Base-by-base conservation (phyloP, 1,140 invertebrate genomes). In the Halesus radiatus region DNA sequence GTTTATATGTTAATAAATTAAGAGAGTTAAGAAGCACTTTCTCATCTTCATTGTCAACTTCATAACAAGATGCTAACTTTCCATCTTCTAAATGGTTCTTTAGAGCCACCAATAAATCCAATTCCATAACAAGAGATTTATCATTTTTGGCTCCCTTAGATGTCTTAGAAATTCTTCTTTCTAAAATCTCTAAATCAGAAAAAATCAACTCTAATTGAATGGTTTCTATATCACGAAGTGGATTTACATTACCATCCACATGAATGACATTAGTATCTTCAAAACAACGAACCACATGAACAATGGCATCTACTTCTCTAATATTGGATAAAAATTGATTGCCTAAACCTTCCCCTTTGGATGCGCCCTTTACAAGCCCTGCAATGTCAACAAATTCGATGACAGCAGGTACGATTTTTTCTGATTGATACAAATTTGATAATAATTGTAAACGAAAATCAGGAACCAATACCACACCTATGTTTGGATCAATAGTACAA, bases 381-480 rank as follows among this genome's bases (percentile, higher is more conserved):
- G 60, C 60, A 22, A 62, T 62, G 20, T 62, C 60, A 5, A 62
- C 60, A 15, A 62, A 3, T 62, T 62, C 60, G 4, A 62, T 62
- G 6, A 3, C 6, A 13, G 60, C 26, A 1, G 60, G 60, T 1
- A 62, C 1, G 26, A 62, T 62, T 1, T 22, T 22, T 6, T 3
- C 1, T 6, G 60, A n/a, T n/a, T n/a, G n/a, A n/a, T n/a, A n/a
- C n/a, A n/a, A n/a, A n/a, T n/a, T n/a, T n/a, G n/a, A n/a, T n/a
- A n/a, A n/a, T n/a, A n/a, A n/a, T n/a, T 68, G 3, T 3, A 68
- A 8, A 7, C 64, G 1, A 6, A 0, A 0, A 50, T 68, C 64
- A 3, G 64, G 64, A 6, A 68, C 26, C 29, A 13, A 1, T 15
- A 68, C 32, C 20, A 68, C 32, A 1, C 15, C 64, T 0, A 16